Percentiles rank a stretch among this genome's conserved stretches.
Conservation (phyloP, 2,797 vertebrate genomes). For the Megaceryle alcyon region DNA sequence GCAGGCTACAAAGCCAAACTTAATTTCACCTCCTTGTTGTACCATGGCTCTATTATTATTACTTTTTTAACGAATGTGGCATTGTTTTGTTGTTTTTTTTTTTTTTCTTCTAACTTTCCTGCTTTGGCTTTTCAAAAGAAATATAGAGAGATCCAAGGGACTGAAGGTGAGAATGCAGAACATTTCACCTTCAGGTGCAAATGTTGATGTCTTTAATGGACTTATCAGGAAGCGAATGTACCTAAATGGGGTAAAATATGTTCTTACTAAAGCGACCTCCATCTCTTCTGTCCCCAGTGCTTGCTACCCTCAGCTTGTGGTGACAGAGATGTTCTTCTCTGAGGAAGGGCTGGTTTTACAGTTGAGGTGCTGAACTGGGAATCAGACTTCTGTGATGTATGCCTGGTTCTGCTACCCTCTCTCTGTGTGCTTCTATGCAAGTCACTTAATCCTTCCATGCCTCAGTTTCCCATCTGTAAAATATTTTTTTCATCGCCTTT, state of each 20-base stretch:
- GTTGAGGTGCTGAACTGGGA: neutral
- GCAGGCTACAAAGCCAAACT: conserved; percentile 39
- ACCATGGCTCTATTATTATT: conserved; percentile 44
- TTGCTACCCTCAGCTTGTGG: neutral
- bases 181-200: conserved; percentile 34
- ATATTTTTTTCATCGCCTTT: neutral
- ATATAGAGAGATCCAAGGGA: neutral
- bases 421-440: neutral
- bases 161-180: conserved; percentile 2
- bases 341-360: neutral
- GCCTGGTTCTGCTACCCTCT: neutral
- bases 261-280: neutral
- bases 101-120: conserved; percentile 28
- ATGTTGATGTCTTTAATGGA: neutral
- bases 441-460: neutral
- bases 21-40: conserved; percentile 46
- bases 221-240: neutral
- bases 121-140: conserved; percentile 44
- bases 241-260: neutral
- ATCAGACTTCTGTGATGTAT: neutral
- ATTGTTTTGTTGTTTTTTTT: too few species aligned
- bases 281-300: neutral
- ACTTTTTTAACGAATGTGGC: neutral
- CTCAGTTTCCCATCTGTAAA: neutral
- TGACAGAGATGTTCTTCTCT: neutral